phyloP scores from a whole-genome alignment of 2,888 invertebrate species.

The Tromatobia lineatoria region DNA sequence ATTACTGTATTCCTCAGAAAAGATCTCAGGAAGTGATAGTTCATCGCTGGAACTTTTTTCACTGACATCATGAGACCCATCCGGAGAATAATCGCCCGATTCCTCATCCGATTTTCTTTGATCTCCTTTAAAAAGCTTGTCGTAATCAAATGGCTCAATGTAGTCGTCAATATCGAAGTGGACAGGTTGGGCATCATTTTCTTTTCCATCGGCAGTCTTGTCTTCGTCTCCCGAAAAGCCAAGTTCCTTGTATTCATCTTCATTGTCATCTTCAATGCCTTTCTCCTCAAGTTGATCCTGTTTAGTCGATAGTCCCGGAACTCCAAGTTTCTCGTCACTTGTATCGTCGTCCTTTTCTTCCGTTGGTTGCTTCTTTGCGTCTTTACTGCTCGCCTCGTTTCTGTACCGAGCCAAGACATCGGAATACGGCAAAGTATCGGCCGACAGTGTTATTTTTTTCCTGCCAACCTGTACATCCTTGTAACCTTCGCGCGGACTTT shows the following conservation, averaged over 20 bases:
- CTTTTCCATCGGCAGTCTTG: conserved; percentile 64
- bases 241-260: conserved; percentile 1
- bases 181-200: background rate
- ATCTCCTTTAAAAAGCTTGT: conserved; percentile 68
- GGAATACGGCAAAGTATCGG: background rate
- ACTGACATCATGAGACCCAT: conserved; percentile 8
- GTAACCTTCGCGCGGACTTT: conserved; percentile 55
- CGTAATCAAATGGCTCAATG: conserved; percentile 76
- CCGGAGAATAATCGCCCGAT: conserved; percentile 65
- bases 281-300: conserved; percentile 55
- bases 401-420: background rate
- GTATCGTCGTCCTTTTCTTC: conserved; percentile 19
- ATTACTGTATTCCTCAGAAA: conserved; percentile 6
- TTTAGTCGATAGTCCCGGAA: background rate
- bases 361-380: conserved; percentile 7
- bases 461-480: conserved; percentile 21
- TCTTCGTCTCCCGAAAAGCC: conserved; percentile 65
- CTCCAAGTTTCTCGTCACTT: conserved; percentile 70
- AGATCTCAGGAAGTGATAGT: conserved; percentile 32
- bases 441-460: background rate
- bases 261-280: conserved; percentile 34
- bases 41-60: conserved; percentile 12
- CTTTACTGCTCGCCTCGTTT: background rate
- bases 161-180: conserved; percentile 76
- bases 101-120: conserved; percentile 78